Evolutionary conservation across 2,797 vertebrate genomes (phyloP), one percentile per base, ranked within the genome.

Genomic region (Eupleurogrammus muticus): DNA sequence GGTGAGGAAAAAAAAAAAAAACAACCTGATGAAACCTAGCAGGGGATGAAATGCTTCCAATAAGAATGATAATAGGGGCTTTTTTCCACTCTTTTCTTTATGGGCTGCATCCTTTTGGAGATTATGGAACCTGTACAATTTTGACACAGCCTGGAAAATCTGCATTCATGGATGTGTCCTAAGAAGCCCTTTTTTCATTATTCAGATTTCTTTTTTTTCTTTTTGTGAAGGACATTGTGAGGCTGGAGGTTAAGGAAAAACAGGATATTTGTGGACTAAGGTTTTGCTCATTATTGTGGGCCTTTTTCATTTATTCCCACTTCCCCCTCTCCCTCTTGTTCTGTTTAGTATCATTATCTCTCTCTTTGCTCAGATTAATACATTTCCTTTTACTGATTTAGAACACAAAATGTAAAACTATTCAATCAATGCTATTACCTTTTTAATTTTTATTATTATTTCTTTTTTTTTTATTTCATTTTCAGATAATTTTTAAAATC

Each of bases 1-100:
- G 68, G 42, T n/a, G n/a, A n/a, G n/a, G n/a, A n/a, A n/a, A n/a
- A n/a, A n/a, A n/a, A 28, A 28, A 28, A 28, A 28, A 28, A 28
- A 28, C 28, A 5, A 16, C 34, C 50, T 34, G 63, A 77, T 70
- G 70, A 61, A 47, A 63, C 35, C 0, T 74, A 36, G 53, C 66
- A 68, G 73, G 66, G 58, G 66, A 57, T 82, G 73, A 66, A 75
- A 60, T 40, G 71, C 62, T 63, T 75, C 65, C 73, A 73, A 10
- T 56, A 54, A 71, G 68, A 86, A 83, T 72, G 59, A 81, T 79
- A 83, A 80, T 86, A 19, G 66, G 61, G 66, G 64, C 63, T 76
- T 80, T 80, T n/a, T 75, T 35, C 61, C 68, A 66, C 36, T 74
- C 21, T 73, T 50, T 61, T 66, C 47, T 79, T 79, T 71, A 67